Base-by-base conservation (phyloP, 2,113 vertebrate species). In the Mus pahari region DNA sequence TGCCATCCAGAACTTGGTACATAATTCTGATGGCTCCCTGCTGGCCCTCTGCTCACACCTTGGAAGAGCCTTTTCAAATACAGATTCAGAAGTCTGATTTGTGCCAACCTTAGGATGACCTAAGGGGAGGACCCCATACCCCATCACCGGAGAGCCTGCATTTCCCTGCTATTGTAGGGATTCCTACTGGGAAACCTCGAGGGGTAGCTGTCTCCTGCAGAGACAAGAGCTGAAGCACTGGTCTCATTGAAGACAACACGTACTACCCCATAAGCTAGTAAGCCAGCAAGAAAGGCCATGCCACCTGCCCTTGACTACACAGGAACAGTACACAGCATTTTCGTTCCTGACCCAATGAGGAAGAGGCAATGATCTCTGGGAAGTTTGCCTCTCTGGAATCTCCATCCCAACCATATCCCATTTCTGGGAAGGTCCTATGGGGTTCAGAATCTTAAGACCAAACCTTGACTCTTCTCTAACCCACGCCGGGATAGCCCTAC, bases 361-460 rank as follows among this genome's bases (percentile, higher is more conserved):
- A 60, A 91, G 88, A 96, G 50, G 89, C 66, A n/a, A 31, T 95
- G 42, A 79, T 78, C 79, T 86, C n/a, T 92, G 86, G 93, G 93
- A 84, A 94, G 70, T 78, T 53, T 73, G 92, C 86, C 62, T 94
- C 68, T 82, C 24, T 62, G 77, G 62, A 83, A 62, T 86, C 97
- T 94, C 60, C 53, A 4, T 87, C 62, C 93, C 66, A 95, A 92
- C 48, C 73, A 33, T 89, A 94, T 92, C 89, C 89, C 89, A 83
- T 90, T 94, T 93, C 90, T 83, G 73, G 77, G 91, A 95, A 90
- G 19, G n/a, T 77, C 92, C 93, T 62, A 55, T 83, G 77, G 81
- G 90, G 86, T 94, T 97, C 90, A 86, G 60, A 95, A 96, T 96
- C 95, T 83, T 82, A 91, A 96, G 95, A 97, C 97, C 96, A 97